Base-by-base conservation (phyloP, 2,797 vertebrate species). In the Channallabes apus region DNA sequence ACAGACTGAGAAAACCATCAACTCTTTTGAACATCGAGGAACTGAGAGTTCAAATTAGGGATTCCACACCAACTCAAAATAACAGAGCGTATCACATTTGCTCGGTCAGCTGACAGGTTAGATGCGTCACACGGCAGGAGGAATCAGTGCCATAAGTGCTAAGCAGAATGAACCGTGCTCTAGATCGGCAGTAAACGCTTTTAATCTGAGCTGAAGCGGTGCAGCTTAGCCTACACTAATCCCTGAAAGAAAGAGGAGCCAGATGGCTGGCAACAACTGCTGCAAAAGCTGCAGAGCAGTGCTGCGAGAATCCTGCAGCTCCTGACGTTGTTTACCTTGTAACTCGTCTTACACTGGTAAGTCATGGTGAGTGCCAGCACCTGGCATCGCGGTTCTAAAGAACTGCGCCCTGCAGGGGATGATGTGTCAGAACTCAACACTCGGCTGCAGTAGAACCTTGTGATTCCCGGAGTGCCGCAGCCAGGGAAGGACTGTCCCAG, bases 181-280 rank as follows among this genome's bases (percentile, higher is more conserved):
- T 76, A 78, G 83, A 54, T 77, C 61, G 41, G 29, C 65, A 85
- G 72, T 85, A 88, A 89, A 85, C 32, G 82, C 85, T 86, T 46
- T 87, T 96, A 96, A 96, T 95, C 96, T 94, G 86, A 90, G 91
- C 85, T 85, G 90, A 93, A 94, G 93, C 91, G 90, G 92, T 69
- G 88, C 89, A 93, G 95, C 94, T 96, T 94, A 96, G 95, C 95
- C 94, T 62, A 88, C 56, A 77, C 90, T 96, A 97, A 97, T 96
- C 96, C 94, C 93, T 71, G 89, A 92, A 95, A 95, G 95, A 95
- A 95, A 94, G 92, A 93, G 92, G 88, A 93, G 91, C 88, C 97
- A 97, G 96, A 97, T 97, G 97, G 96, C 91, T 90, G 80, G 64
- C 88, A 92, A 95, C 94, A 96, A 96, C 93, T 96, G 94, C 93